Conservation (phyloP, 2,113 vertebrate genomes). For the Gorsachius goisagi region DNA sequence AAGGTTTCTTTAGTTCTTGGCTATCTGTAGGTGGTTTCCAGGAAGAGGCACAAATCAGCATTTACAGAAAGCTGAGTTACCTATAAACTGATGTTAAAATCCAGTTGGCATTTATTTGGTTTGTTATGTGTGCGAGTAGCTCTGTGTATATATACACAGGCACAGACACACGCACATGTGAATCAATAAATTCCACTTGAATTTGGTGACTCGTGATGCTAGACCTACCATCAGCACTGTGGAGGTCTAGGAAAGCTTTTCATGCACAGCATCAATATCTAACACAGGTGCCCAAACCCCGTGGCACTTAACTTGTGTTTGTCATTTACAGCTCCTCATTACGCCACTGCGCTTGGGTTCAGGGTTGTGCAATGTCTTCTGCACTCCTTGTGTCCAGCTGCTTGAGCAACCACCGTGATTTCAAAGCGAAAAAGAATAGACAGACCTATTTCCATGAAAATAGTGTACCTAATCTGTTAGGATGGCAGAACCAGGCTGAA, state of each 20-base stretch:
- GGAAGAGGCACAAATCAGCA: not conserved
- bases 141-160: not conserved
- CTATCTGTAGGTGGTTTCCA: conserved; percentile 42
- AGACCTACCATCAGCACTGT: not conserved
- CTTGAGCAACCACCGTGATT: not conserved
- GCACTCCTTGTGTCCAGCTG: not conserved
- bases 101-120: not conserved
- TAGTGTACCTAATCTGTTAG: not conserved
- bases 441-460: not conserved
- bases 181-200: not conserved
- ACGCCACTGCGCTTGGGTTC: not conserved
- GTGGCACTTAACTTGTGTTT: not conserved
- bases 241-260: not conserved
- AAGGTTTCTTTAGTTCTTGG: conserved; percentile 34
- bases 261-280: no score
- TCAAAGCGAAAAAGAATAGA: not conserved
- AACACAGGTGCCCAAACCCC: not conserved
- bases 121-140: fast-evolving
- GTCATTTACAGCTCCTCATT: not conserved
- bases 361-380: not conserved
- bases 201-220: not conserved
- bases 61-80: not conserved
- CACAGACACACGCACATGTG: not conserved
- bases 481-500: not conserved
- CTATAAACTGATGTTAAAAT: not conserved